A percentile compares a stretch with the other conserved stretches of the same genome.
Evolutionary conservation across 2,888 invertebrate species (phyloP).

Genomic region (Cryptophagus acutangulus): DNA sequence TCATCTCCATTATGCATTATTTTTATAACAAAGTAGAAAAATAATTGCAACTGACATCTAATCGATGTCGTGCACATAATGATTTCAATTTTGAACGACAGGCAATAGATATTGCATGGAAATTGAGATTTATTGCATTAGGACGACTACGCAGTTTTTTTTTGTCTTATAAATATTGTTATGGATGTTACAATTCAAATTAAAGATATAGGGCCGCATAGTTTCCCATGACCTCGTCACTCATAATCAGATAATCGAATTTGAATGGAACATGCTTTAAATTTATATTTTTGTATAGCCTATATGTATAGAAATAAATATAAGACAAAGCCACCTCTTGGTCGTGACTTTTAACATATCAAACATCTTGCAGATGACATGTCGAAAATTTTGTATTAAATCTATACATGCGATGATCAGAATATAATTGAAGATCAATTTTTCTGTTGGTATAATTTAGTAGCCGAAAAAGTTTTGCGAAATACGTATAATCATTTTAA

Average conservation of each 20-base stretch:
- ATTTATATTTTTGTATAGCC: slow-evolving; percentile 21
- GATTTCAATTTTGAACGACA: slow-evolving; percentile 5
- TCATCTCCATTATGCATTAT: background rate
- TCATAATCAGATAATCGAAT: slow-evolving; percentile 37
- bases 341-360: slow-evolving; percentile 20
- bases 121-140: slow-evolving; percentile 27
- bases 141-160: slow-evolving; percentile 23
- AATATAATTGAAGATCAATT: slow-evolving; percentile 7
- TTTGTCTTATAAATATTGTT: slow-evolving; percentile 11
- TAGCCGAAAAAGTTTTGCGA: no score
- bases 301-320: no score
- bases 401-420: slow-evolving; percentile 2
- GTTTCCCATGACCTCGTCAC: slow-evolving; percentile 39
- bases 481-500: no score
- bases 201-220: slow-evolving; percentile 27
- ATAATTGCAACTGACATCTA: slow-evolving; percentile 31
- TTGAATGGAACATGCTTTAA: slow-evolving; percentile 31
- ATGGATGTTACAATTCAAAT: slow-evolving; percentile 22
- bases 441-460: no score
- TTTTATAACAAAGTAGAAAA: slow-evolving; percentile 19
- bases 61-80: slow-evolving; percentile 25
- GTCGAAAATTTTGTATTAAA: slow-evolving; percentile 7
- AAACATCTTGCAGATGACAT: slow-evolving; percentile 16
- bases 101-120: slow-evolving; percentile 2
- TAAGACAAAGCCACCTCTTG: slow-evolving; percentile 27